Evolutionary conservation across 2,797 vertebrate genomes (phyloP).

Genomic region (Setipinna tenuifilis): DNA sequence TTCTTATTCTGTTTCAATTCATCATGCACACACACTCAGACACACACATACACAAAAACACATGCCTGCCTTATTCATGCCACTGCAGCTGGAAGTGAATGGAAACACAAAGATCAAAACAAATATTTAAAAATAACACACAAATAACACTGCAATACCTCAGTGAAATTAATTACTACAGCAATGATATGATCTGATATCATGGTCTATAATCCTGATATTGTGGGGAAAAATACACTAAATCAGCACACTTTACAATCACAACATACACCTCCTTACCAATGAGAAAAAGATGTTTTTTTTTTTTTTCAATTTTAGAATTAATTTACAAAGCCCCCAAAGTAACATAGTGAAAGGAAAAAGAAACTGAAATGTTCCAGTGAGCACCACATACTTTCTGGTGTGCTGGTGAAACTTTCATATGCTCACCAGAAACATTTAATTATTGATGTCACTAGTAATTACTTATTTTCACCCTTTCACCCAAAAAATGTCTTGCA

Average conservation of each 20-base stretch:
- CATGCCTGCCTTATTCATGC: slow-evolving; percentile 35
- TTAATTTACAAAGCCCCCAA: no score
- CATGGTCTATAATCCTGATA: background rate
- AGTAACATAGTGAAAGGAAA: no score
- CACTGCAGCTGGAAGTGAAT: background rate
- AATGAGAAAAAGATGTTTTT: background rate
- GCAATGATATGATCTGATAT: background rate
- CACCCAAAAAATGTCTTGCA: background rate
- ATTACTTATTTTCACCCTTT: background rate
- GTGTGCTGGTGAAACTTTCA: no score
- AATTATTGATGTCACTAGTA: background rate
- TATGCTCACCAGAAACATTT: no score
- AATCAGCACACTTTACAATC: background rate
- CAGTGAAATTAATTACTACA: background rate
- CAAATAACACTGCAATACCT: slow-evolving; percentile 9
- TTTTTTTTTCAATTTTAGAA: no score
- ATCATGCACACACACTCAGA: background rate
- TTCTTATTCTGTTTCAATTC: slow-evolving; percentile 34
- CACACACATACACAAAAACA: background rate
- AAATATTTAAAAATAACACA: background rate
- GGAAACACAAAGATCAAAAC: background rate
- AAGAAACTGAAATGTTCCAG: no score
- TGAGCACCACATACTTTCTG: no score
- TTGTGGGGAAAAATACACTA: background rate
- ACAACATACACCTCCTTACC: background rate